These are phyloP conservation scores for Vesta saturnalis DNA, from an alignment of 2,888 invertebrate species.

Conservation along the genomic window DNA sequence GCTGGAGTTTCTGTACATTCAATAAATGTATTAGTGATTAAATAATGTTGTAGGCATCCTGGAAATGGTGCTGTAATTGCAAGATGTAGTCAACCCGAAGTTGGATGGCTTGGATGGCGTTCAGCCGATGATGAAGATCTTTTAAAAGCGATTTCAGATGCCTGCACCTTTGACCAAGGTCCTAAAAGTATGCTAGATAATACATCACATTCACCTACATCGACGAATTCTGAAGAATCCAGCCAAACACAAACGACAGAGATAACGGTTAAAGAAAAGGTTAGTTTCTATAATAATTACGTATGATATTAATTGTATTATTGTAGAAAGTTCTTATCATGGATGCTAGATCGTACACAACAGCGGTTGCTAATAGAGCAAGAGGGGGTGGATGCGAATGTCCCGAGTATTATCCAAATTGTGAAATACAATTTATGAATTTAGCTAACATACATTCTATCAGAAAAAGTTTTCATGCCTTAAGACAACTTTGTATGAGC, in stretches of 20 bases:
- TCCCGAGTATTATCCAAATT: slow-evolving; percentile 92
- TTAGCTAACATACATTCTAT: slow-evolving; percentile 97
- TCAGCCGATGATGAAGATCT: slow-evolving; percentile 90
- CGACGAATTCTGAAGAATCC: slow-evolving; percentile 56
- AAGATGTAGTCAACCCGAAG: slow-evolving; percentile 94
- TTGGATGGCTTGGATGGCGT: slow-evolving; percentile 95
- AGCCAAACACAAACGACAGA: slow-evolving; percentile 52
- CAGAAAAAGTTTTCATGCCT: slow-evolving; percentile 89
- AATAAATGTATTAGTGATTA: not conserved
- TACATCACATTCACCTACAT: slow-evolving; percentile 47
- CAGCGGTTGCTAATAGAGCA: slow-evolving; percentile 95
- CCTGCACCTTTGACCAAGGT: slow-evolving; percentile 78
- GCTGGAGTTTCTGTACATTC: no score
- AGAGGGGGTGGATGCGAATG: slow-evolving; percentile 98
- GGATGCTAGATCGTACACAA: slow-evolving; percentile 95
- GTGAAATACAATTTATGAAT: slow-evolving; percentile 97
- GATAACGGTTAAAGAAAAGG: slow-evolving; percentile 50
- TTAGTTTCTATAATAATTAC: not conserved
- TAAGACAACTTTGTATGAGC: slow-evolving; percentile 82
- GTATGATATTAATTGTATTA: slow-evolving; percentile 18
- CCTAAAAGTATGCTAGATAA: slow-evolving; percentile 60
- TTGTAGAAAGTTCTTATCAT: slow-evolving; percentile 84
- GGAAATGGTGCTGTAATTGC: slow-evolving; percentile 93
- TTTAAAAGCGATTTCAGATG: slow-evolving; percentile 82
- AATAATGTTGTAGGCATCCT: slow-evolving; percentile 69